Evolutionary conservation across 2,113 vertebrate genomes (phyloP), one percentile per base, ranked within the genome.

Genomic region (Pelobates fuscus): DNA sequence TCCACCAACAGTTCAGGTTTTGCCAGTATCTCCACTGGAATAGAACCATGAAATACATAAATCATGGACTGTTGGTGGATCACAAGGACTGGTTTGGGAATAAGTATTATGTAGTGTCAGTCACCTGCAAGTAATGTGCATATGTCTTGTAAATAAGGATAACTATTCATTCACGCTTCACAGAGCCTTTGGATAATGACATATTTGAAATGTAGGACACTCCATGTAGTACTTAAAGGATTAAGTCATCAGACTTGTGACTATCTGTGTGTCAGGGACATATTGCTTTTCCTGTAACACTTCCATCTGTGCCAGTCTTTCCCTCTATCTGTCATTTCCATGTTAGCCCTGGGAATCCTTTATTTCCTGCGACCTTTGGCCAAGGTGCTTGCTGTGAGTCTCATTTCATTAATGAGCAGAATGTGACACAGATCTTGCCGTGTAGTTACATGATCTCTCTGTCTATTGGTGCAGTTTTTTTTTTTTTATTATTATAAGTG

Each of bases 351-450:
- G 43, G 59, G 59, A 68, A 52, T 65, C 55, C 73, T 68, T 77
- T 77, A 60, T 75, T 68, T 67, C 41, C 57, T 61, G 10, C 68
- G 73, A 77, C 73, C 73, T 77, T 77, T 77, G 73, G 25, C 73
- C 73, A 77, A 77, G 30, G 65, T 61, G 65, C 65, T 68, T 15
- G 23, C 24, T 20, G 55, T 77, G 73, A 61, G 64, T 67, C 65
- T 77, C 64, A 77, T 77, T 77, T 77, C 73, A 77, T 61, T 77
- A 77, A 77, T 68, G 65, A 77, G 67, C 61, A 32, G 26, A 26
- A 60, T 67, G 73, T 77, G 55, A 66, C 65, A 77, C 64, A 37
- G 73, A 77, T 77, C 73, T 77, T 77, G 57, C 65, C 27, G 44
- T 68, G 65, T 77, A 49, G 73, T 77, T 77, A 77, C 65, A 77